Evolutionary conservation across 2,113 vertebrate species (phyloP).

Genomic region (Ariopsis seemanni): DNA sequence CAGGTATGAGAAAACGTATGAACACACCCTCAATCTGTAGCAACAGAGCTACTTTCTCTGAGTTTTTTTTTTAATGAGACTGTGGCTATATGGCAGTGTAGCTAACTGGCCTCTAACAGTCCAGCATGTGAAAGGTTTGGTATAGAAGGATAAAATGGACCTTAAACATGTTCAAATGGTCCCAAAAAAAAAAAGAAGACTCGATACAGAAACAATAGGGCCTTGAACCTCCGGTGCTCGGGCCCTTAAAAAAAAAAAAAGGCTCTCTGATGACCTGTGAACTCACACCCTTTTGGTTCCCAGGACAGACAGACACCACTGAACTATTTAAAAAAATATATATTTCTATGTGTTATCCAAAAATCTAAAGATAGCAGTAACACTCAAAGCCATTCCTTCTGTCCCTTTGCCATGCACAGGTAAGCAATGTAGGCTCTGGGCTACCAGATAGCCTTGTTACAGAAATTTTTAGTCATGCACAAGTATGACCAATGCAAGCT

Average conservation of each 20-base stretch:
- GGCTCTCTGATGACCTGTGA: neutral
- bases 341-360: neutral
- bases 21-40: neutral
- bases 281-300: neutral
- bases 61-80: neutral
- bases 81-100: neutral
- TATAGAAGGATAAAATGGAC: neutral
- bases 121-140: neutral
- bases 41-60: neutral
- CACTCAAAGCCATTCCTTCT: neutral
- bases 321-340: neutral
- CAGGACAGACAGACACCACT: neutral
- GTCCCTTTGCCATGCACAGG: neutral
- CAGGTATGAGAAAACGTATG: neutral
- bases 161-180: neutral
- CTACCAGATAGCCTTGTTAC: neutral
- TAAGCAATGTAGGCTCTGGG: neutral
- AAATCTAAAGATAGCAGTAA: neutral
- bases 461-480: slow-evolving; percentile 1
- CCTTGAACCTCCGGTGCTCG: too few relatives aligned
- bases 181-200: neutral
- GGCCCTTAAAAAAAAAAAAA: neutral
- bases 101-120: neutral
- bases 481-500: slow-evolving; percentile 9
- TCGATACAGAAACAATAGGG: too few relatives aligned